A percentile compares a stretch with the other conserved stretches of the same genome.
phyloP scores from a whole-genome alignment of 2,113 vertebrate genomes.

The Podarcis cretensis region DNA sequence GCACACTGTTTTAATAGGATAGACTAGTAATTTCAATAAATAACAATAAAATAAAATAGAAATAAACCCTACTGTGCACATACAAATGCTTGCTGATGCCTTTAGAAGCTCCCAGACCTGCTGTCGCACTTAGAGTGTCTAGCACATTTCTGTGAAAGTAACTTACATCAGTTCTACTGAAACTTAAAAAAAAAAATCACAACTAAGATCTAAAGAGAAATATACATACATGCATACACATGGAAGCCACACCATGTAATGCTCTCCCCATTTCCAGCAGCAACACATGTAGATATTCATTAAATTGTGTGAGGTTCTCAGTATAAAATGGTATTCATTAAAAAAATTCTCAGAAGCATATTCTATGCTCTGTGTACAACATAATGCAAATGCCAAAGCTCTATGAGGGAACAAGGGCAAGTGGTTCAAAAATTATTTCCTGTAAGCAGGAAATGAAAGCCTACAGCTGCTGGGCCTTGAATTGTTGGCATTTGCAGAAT shows the following conservation, averaged over 20 bases:
- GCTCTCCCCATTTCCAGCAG: no score
- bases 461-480: slow-evolving; percentile 47
- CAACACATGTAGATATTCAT: no score
- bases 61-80: no score
- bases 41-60: no score
- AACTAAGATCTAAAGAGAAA: not conserved
- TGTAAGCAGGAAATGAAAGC: slow-evolving; percentile 95
- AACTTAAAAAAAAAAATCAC: not conserved
- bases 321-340: no score
- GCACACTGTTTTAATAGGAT: no score
- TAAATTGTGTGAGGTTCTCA: no score
- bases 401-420: slow-evolving; percentile 63
- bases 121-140: not conserved
- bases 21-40: no score
- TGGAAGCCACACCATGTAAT: no score
- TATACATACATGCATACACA: not conserved
- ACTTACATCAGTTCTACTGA: not conserved
- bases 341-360: not conserved
- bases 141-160: not conserved
- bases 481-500: slow-evolving; percentile 55
- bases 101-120: not conserved
- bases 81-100: not conserved
- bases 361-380: not conserved
- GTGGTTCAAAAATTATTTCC: slow-evolving; percentile 87
- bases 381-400: slow-evolving; percentile 38